A percentile compares a stretch with the other conserved stretches of the same genome.
phyloP scores from a whole-genome alignment of 2,113 vertebrate genomes.

The Piaya cayana region DNA sequence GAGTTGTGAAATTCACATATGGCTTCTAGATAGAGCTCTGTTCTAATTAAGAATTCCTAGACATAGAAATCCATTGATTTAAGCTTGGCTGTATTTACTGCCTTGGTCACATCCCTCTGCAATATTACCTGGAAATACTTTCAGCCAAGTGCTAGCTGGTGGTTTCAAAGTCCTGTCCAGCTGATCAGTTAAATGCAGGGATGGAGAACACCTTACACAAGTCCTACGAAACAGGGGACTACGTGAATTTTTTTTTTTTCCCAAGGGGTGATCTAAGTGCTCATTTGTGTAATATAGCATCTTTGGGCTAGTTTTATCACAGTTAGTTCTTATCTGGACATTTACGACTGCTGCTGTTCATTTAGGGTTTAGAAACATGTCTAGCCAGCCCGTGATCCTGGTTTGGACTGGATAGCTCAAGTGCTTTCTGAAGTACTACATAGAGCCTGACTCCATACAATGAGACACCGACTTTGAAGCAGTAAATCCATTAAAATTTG shows the following conservation, averaged over 20 bases:
- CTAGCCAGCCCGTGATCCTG: not conserved
- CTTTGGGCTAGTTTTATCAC: not conserved
- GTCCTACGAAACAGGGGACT: not conserved
- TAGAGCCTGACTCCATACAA: not conserved
- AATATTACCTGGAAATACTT: not conserved
- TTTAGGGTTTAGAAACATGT: not conserved
- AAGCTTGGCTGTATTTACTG: not conserved
- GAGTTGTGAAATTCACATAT: not conserved
- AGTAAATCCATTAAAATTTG: slow-evolving; percentile 19
- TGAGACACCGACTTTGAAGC: not conserved
- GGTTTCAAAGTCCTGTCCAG: not conserved
- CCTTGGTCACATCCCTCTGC: not conserved
- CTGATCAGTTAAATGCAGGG: not conserved
- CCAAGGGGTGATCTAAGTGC: not conserved
- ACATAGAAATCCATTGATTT: not conserved
- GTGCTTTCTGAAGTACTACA: not conserved
- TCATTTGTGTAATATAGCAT: not conserved
- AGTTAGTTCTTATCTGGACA: not conserved
- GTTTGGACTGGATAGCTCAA: not conserved
- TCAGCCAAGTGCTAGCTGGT: not conserved
- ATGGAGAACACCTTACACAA: not conserved
- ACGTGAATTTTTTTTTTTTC: not conserved
- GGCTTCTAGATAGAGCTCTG: not conserved
- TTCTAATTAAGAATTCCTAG: not conserved
- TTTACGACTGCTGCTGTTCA: not conserved